Evolutionary conservation across 1,140 invertebrate species (phyloP), one percentile per base, ranked within the genome.

Genomic region (Nasonia longicornis): DNA sequence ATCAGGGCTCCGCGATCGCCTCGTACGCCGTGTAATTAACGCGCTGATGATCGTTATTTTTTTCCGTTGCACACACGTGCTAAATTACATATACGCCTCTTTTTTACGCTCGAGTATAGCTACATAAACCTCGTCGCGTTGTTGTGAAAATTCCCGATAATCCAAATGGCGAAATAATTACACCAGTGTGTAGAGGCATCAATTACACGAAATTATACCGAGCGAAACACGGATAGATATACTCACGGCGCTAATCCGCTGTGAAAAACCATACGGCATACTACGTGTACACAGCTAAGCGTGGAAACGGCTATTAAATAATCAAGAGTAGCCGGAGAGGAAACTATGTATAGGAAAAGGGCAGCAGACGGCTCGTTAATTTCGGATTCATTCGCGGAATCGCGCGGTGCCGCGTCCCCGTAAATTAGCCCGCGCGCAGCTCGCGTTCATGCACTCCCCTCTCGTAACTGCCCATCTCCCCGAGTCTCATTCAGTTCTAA

Each of bases 311-410:
- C 29, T 73, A 73, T 48, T 73, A 29, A 73, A 73, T 73, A 73
- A 73, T 26, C 42, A 48, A 48, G 29, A 6, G 4, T 35, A 35
- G 26, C 26, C 1, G 26, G 26, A 26, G 26, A 26, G 26, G 69
- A 20, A 71, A 38, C 26, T 71, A 71, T 38, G 35, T 26, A 31
- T 11, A 67, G 38, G 42, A 7, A 31, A 42, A 14, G 52, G 16
- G 63, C 63, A 45, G 35, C 22, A 16, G 64, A 67, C 63, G 76
- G 7, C 76, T 77, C 76, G 76, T 77, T 78, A 70, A 78, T 78
- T 78, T 71, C 29, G 67, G 45, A 78, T 69, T 78, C 69, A 71
- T 78, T 78, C 77, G 42, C 11, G 35, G 77, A 71, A 52, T 70
- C 64, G 67, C 3, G 48, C n/a, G 6, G 66, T 38, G 66, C 3